phyloP scores from a whole-genome alignment of 2,113 vertebrate genomes.

The Rhea pennata region DNA sequence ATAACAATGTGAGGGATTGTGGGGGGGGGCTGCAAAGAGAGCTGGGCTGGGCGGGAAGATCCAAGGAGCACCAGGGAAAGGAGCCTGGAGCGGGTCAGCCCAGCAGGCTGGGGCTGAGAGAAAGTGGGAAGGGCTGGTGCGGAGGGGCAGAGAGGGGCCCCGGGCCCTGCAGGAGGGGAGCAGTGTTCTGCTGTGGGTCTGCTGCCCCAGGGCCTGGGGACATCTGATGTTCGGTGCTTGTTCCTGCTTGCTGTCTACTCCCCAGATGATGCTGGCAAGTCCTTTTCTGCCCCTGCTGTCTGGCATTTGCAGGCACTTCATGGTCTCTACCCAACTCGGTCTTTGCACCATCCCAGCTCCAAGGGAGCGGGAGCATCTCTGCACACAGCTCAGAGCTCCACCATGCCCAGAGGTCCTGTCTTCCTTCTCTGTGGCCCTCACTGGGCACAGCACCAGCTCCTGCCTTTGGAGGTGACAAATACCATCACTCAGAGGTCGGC shows the following conservation, averaged over 20 bases:
- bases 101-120: rapidly evolving
- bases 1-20: slow-evolving; percentile 58
- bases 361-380: background rate
- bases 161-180: background rate
- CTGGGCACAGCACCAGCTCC: rapidly evolving
- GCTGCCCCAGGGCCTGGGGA: background rate
- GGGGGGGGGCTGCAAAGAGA: background rate
- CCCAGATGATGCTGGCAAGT: no score
- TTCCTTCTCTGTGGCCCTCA: background rate
- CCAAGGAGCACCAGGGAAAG: background rate
- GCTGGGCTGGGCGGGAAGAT: slow-evolving; percentile 11
- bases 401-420: no score
- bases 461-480: background rate
- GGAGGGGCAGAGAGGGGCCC: rapidly evolving
- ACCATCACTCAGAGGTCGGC: background rate
- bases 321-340: no score
- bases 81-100: background rate
- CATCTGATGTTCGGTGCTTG: no score
- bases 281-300: no score
- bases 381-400: background rate
- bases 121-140: background rate
- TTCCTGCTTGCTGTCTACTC: no score
- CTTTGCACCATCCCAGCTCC: no score
- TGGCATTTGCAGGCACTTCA: no score
- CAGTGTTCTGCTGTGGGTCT: background rate